A percentile compares a stretch with the other conserved stretches of the same genome.
phyloP scores from a whole-genome alignment of 2,113 vertebrate genomes.

The Macrotus californicus region DNA sequence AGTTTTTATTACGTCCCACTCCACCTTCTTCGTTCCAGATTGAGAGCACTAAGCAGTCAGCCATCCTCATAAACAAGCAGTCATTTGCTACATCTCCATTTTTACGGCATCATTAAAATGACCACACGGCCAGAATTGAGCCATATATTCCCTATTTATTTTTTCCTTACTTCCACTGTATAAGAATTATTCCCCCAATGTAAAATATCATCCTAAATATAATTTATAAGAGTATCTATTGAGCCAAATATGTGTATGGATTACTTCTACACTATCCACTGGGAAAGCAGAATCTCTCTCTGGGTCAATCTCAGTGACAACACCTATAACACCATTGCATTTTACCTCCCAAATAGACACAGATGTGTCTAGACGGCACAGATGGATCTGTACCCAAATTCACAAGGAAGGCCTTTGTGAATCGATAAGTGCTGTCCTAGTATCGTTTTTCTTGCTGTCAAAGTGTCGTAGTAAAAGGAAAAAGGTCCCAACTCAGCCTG shows the following conservation, averaged over 20 bases:
- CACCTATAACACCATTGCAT: conserved; percentile 35
- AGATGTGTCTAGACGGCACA: conserved; percentile 50
- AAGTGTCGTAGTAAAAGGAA: background rate
- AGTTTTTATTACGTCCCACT: conserved; percentile 28
- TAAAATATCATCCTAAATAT: conserved; percentile 37
- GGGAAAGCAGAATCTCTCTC: conserved; percentile 20
- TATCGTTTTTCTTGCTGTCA: conserved; percentile 66
- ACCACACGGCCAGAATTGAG: conserved; percentile 41
- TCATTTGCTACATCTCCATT: conserved; percentile 38
- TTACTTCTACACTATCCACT: conserved; percentile 6
- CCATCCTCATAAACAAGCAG: conserved; percentile 22
- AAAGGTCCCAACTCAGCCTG: background rate
- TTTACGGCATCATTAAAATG: conserved; percentile 52
- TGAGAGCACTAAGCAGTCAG: conserved; percentile 24
- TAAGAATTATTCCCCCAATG: conserved; percentile 45
- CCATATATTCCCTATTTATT: conserved; percentile 37
- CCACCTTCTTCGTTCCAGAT: conserved; percentile 24
- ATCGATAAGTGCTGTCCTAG: conserved; percentile 46
- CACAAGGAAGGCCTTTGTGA: conserved; percentile 48
- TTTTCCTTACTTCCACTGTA: conserved; percentile 14
- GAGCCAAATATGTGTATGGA: background rate
- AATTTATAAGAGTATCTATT: conserved; percentile 47
- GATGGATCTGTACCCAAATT: conserved; percentile 46
- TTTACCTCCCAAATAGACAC: conserved; percentile 51
- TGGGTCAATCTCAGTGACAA: conserved; percentile 47